These are phyloP conservation scores for Microchrysa polita DNA, from an alignment of 2,888 invertebrate species.

Conservation along the genomic window DNA sequence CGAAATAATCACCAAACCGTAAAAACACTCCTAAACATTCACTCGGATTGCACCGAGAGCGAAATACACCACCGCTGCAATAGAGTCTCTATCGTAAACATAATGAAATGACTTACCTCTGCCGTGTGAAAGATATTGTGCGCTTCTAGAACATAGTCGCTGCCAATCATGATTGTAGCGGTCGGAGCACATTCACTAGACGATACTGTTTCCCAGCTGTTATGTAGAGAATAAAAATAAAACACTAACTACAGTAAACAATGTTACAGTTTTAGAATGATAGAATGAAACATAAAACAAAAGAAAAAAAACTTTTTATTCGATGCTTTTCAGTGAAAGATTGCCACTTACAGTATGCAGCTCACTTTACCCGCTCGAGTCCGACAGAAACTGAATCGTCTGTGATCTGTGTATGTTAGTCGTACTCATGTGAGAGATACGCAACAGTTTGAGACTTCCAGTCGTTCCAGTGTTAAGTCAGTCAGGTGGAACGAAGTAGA, in stretches of 20 bases:
- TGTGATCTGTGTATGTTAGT: not conserved
- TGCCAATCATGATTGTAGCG: slow-evolving; percentile 73
- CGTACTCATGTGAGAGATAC: not conserved
- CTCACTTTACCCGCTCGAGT: not conserved
- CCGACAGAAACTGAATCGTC: slow-evolving; percentile 19
- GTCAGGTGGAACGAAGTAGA: slow-evolving; percentile 12
- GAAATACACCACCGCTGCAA: not conserved
- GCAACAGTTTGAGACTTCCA: slow-evolving; percentile 6
- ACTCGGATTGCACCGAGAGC: no score
- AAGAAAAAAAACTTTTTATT: not conserved
- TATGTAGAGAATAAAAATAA: not conserved
- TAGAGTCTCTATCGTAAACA: not conserved
- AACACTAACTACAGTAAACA: slow-evolving; percentile 14
- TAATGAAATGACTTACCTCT: slow-evolving; percentile 71
- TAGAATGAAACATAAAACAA: not conserved
- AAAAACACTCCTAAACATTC: not conserved
- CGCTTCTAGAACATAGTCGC: slow-evolving; percentile 87
- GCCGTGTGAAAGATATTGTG: slow-evolving; percentile 90
- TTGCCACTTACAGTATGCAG: not conserved
- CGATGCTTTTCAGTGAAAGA: not conserved
- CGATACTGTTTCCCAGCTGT: not conserved
- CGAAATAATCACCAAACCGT: slow-evolving; percentile 2
- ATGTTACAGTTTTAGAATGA: slow-evolving; percentile 5
- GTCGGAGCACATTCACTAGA: not conserved
- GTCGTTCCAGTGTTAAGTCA: slow-evolving; percentile 27